A percentile compares a stretch with the other conserved stretches of the same genome.
These are phyloP conservation scores for Acholoe squamosa DNA, from an alignment of 2,888 invertebrate genomes.

Conservation along the genomic window DNA sequence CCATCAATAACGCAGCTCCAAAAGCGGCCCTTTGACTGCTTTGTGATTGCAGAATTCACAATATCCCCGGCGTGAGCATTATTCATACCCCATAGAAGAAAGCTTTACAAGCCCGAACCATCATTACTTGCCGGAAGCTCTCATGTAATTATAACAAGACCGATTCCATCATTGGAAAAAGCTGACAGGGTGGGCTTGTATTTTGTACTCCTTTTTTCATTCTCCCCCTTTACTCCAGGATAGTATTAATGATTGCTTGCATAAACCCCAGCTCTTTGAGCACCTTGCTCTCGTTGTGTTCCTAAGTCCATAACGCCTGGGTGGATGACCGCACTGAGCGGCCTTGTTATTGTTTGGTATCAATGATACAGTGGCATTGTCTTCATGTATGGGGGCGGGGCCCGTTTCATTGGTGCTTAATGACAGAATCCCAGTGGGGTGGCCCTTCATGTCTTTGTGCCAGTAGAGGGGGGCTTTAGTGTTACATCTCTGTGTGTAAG, in stretches of 20 bases:
- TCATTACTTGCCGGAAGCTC: background rate
- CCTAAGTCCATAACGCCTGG: background rate
- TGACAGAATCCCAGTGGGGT: background rate
- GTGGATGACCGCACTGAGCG: background rate
- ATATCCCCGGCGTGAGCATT: no score
- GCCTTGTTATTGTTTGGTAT: background rate
- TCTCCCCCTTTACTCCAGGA: background rate
- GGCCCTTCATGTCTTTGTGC: constrained; percentile 7
- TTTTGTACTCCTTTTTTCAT: background rate
- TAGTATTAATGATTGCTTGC: background rate
- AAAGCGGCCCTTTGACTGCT: no score
- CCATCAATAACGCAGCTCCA: no score
- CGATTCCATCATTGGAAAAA: constrained; percentile 9
- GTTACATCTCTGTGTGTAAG: background rate
- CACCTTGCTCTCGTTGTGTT: background rate
- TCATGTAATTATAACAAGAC: constrained; percentile 21
- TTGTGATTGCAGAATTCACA: no score
- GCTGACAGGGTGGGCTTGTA: background rate
- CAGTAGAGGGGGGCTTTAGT: background rate
- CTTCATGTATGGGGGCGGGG: background rate
- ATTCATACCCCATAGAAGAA: no score
- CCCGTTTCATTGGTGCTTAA: background rate
- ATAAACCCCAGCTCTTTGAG: background rate
- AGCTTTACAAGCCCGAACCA: no score
- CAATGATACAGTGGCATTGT: constrained; percentile 3